Conservation (phyloP, 2,888 invertebrate species). For the Xanthorhoe designata region DNA sequence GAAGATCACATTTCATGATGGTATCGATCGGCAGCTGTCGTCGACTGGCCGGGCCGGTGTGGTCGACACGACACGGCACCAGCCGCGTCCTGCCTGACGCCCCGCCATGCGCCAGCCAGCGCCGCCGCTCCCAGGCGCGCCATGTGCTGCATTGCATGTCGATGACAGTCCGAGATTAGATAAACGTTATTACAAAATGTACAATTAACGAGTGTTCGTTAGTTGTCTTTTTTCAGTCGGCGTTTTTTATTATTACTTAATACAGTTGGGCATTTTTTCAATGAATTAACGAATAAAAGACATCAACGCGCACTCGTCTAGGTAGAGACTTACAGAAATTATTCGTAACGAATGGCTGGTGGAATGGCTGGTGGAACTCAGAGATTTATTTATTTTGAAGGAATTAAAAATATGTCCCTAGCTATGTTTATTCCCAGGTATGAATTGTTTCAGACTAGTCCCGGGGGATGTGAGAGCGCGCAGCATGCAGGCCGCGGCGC, state of each 20-base stretch:
- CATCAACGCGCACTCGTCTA: slow-evolving; percentile 4
- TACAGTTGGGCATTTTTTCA: background rate
- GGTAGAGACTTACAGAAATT: too few species aligned
- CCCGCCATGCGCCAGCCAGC: too few species aligned
- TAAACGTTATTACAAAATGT: background rate
- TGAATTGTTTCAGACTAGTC: slow-evolving; percentile 8
- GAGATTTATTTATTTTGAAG: background rate
- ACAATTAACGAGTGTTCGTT: slow-evolving; percentile 4
- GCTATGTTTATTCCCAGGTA: background rate
- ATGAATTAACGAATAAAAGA: slow-evolving; percentile 4
- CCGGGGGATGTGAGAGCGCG: background rate
- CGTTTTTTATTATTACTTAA: background rate
- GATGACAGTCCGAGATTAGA: slow-evolving; percentile 15
- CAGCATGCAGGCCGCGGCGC: background rate
- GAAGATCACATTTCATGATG: too few species aligned
- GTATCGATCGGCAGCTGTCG: background rate
- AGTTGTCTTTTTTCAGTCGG: background rate
- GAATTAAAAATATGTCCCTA: too few species aligned
- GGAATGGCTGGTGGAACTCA: too few species aligned
- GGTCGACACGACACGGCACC: background rate
- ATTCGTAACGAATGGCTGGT: background rate
- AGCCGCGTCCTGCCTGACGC: background rate
- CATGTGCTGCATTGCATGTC: slow-evolving; percentile 1
- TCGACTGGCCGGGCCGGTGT: background rate
- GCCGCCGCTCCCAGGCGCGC: background rate